A percentile compares a stretch with the other conserved stretches of the same genome.
Evolutionary conservation across 2,797 vertebrate species (phyloP).

Genomic region (Octomys mimax): DNA sequence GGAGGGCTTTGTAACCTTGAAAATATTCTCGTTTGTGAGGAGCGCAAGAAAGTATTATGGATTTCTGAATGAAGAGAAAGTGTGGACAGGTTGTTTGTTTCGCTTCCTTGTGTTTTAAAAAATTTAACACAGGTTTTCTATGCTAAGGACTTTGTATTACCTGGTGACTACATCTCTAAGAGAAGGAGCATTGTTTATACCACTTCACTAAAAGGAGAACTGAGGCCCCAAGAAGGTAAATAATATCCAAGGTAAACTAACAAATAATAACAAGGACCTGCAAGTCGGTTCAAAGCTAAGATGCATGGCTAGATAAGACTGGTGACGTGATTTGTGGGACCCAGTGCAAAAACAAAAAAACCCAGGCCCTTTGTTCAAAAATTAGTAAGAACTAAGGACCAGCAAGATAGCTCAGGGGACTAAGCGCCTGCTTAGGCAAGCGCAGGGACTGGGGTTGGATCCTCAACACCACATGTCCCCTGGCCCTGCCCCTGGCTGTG

Average conservation of each 20-base stretch:
- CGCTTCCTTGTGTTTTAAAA: not conserved
- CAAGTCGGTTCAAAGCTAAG: not conserved
- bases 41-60: slow-evolving; percentile 57
- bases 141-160: not conserved
- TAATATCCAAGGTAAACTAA: not conserved
- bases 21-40: slow-evolving; percentile 70
- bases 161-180: not conserved
- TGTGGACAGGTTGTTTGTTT: not conserved
- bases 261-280: not conserved
- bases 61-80: slow-evolving; percentile 31
- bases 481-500: no score
- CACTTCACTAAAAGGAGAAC: not conserved
- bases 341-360: not conserved
- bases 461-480: no score
- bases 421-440: no score
- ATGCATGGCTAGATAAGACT: not conserved
- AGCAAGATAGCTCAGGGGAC: no score
- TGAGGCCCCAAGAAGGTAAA: not conserved
- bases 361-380: no score
- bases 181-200: not conserved
- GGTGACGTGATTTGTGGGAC: not conserved
- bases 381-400: not conserved
- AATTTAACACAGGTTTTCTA: not conserved
- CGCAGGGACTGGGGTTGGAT: no score
- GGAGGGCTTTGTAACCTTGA: slow-evolving; percentile 74